These are phyloP conservation scores for Pipistrellus nathusii DNA, from an alignment of 2,797 vertebrate species.

Conservation along the genomic window DNA sequence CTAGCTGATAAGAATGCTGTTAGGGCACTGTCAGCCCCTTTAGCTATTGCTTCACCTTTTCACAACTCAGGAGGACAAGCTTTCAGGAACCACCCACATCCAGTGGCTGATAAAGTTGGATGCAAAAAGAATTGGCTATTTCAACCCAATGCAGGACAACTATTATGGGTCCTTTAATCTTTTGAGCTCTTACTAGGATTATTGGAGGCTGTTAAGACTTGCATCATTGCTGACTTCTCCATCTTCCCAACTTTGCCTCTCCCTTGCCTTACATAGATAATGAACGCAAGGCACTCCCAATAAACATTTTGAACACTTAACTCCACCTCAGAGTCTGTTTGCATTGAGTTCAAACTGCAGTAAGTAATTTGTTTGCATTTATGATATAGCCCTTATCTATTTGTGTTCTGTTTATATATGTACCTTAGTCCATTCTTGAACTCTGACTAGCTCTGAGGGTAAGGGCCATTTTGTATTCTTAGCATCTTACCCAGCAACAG, in stretches of 20 bases:
- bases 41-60: background rate
- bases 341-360: background rate
- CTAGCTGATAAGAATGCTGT: background rate
- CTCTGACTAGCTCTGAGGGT: background rate
- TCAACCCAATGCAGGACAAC: background rate
- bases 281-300: background rate
- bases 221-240: background rate
- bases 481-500: background rate
- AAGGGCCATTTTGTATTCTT: background rate
- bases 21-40: background rate
- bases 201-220: background rate
- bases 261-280: background rate
- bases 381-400: background rate
- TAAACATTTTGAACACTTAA: background rate
- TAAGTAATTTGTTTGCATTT: conserved; percentile 26
- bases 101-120: background rate
- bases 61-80: background rate
- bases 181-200: background rate
- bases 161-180: background rate
- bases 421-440: background rate
- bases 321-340: background rate
- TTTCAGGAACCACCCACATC: background rate
- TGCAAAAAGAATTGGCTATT: background rate
- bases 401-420: background rate
- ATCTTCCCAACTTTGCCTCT: background rate